Conservation (phyloP, 2,888 invertebrate species). For the Temnothorax unifasciatus region DNA sequence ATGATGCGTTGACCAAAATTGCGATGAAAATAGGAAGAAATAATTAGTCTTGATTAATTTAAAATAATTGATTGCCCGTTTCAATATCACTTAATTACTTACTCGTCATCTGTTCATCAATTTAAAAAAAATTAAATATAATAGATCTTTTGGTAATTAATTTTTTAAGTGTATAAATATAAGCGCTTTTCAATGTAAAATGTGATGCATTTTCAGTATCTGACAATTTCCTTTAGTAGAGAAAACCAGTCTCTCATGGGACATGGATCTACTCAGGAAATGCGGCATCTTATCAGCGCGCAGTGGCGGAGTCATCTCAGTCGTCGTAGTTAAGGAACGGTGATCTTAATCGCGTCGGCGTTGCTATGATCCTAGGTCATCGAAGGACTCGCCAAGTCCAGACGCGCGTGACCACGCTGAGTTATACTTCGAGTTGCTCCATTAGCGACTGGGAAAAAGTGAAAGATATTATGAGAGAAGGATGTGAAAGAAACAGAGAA, state of each 20-base stretch:
- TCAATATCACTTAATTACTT: background rate
- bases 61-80: background rate
- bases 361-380: slow-evolving; percentile 70
- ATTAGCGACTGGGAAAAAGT: slow-evolving; percentile 72
- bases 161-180: background rate
- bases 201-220: background rate
- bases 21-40: background rate
- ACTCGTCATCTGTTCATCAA: background rate
- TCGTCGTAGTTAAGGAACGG: slow-evolving; percentile 25
- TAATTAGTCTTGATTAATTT: background rate
- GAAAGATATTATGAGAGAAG: slow-evolving; percentile 70
- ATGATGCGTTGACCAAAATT: background rate
- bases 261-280: slow-evolving; percentile 55
- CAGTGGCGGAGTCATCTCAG: background rate
- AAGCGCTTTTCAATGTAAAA: background rate
- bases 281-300: slow-evolving; percentile 37
- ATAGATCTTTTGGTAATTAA: background rate
- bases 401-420: slow-evolving; percentile 34
- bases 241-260: slow-evolving; percentile 49
- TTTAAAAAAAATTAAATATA: background rate
- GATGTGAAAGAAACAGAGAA: slow-evolving; percentile 67
- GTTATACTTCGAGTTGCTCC: slow-evolving; percentile 63
- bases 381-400: slow-evolving; percentile 71
- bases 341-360: slow-evolving; percentile 66
- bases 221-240: slow-evolving; percentile 33